A percentile compares a stretch with the other conserved stretches of the same genome.
These are phyloP conservation scores for Bombus affinis DNA, from an alignment of 1,140 invertebrate species.

Conservation along the genomic window DNA sequence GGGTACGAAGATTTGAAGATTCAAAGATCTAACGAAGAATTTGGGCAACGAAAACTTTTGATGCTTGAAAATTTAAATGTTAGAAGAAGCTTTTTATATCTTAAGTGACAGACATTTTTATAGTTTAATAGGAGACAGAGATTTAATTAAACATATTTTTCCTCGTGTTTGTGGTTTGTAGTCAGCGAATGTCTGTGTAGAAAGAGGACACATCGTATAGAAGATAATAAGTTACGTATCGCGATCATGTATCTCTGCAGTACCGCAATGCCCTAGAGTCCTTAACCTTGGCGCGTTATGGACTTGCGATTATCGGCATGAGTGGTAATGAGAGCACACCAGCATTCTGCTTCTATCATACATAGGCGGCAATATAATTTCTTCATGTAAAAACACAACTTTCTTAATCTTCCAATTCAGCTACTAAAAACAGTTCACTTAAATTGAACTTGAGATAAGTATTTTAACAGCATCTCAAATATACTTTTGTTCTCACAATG, in stretches of 20 bases:
- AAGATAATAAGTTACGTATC: conserved; percentile 49
- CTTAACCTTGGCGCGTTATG: conserved; percentile 54
- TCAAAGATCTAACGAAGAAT: not conserved
- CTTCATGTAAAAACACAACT: not conserved
- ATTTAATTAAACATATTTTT: conserved; percentile 10
- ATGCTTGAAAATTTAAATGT: not conserved
- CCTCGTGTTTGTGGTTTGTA: not conserved
- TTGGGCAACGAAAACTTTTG: not conserved
- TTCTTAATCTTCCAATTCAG: no score
- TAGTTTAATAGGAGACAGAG: no score
- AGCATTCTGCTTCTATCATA: not conserved
- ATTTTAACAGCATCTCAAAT: not conserved
- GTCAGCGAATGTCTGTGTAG: not conserved
- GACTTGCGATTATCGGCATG: conserved; percentile 22
- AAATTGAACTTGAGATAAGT: no score
- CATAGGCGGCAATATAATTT: conserved; percentile 41
- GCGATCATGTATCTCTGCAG: conserved; percentile 38
- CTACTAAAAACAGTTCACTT: no score
- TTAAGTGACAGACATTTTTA: no score
- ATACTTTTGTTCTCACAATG: no score
- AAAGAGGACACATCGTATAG: not conserved
- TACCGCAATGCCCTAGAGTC: conserved; percentile 45
- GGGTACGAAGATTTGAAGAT: not conserved
- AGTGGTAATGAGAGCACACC: conserved; percentile 49
- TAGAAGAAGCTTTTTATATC: no score